Evolutionary conservation across 2,797 vertebrate genomes (phyloP), one percentile per base, ranked within the genome.

Genomic region (Borostomias antarcticus): DNA sequence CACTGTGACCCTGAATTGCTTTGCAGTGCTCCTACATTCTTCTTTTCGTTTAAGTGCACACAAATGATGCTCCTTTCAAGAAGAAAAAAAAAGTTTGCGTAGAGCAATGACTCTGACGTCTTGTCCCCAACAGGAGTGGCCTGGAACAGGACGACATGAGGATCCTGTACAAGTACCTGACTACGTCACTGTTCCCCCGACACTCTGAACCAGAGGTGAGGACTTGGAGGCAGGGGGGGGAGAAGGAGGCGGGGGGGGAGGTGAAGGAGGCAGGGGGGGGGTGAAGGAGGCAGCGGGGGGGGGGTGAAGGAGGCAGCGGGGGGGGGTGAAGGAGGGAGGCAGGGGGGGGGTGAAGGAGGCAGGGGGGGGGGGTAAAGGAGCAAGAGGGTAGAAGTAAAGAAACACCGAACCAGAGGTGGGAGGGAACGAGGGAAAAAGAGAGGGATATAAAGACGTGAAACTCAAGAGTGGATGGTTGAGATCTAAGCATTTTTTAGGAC

Each of bases 121-220:
- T 32, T 58, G 33, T 29, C 1, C 6, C 29, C 32, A 45, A 15
- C 83, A 99, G 98, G 98, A 99, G 97, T 67, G 97, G 98, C 69
- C 83, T 99, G 78, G 97, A 99, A 76, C 98, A 99, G 86, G 96
- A 99, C 1, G 97, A 99, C 83, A 99, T 99, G 97, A 93, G 96
- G 77, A 98, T 96, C 88, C 82, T 99, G 69, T 99, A 98, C 87
- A 99, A 98, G 80, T 99, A 99, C 85, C 92, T 99, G 85, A 99
- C 96, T 0, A 99, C 98, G 1, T 99, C 98, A 0, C 91, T 99
- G 62, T 99, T 99, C 80, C 98, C 98, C 52, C 91, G 98, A 76
- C 95, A 98, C 79, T 95, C 95, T 6, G 98, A 99, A 69, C 97
- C 97, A 7, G 97, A 99, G 96, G 98, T 99, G 87, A 65, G 76